Base-by-base conservation (phyloP, 2,888 invertebrate species). In the Hyppa rectilinea region DNA sequence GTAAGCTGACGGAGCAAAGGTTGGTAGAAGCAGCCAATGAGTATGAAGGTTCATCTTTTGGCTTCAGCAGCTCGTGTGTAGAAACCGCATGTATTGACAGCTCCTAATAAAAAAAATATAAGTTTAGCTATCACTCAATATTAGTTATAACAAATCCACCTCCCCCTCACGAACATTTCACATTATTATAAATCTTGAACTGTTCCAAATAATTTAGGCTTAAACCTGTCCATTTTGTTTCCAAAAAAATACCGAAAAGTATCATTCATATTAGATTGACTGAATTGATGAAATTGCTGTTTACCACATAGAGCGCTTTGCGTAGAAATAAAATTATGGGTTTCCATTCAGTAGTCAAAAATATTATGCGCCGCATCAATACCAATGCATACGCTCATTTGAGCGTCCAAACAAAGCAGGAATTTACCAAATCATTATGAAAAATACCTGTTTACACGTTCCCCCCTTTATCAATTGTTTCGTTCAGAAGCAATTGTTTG, bases 31-130 rank as follows among this genome's bases (percentile, higher is more conserved):
- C 85, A 6, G 93, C 90, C 85, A 95, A 78, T 23, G 92, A 92
- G 84, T 94, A 95, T 0, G 90, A 74, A 0, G 95, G 95, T 78
- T 95, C 95, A 62, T 95, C 93, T 78, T 96, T 95, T 1, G 95
- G 95, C 82, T 95, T 94, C 85, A 95, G 87, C 62, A 95, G 87
- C 82, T 95, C 95, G 71, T 95, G 94, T 2, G 94, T 91, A 17
- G 95, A 92, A 75, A 94, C 95, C 31, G 94, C 92, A 62, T 95
- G 95, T 76, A 96, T 93, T 7, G 95, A 92, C 88, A 96, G 90
- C 89, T 96, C 95, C 95, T 95, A 87, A 23, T 81, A 50, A 75
- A 84, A 81, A 82, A 58, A n/a, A 36, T 23, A 36, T 40, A 0
- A 12, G 0, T 29, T 43, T 31, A 38, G 4, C 4, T 20, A n/a